These are phyloP conservation scores for Euthynnus affinis DNA, from an alignment of 2,797 vertebrate species.

Conservation along the genomic window DNA sequence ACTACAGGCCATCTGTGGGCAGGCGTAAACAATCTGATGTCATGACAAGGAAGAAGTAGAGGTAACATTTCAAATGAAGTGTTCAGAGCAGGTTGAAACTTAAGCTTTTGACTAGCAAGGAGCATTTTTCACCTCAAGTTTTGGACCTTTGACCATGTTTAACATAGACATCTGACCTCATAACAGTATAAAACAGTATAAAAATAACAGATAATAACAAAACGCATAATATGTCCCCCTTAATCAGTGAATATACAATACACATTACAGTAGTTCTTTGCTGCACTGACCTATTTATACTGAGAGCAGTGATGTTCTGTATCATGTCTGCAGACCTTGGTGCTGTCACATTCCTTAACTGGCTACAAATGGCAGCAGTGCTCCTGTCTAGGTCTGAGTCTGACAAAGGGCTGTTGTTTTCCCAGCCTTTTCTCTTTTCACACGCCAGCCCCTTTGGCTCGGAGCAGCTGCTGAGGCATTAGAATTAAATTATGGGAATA, in stretches of 20 bases:
- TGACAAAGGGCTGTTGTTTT: constrained; percentile 78
- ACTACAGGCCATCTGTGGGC: too few relatives aligned
- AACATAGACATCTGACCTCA: too few relatives aligned
- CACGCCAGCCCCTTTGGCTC: constrained; percentile 57
- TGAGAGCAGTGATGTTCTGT: constrained; percentile 31
- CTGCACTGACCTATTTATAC: constrained; percentile 13
- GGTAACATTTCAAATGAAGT: too few relatives aligned
- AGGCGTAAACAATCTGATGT: not conserved
- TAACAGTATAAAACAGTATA: too few relatives aligned
- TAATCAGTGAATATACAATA: not conserved
- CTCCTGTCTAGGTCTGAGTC: constrained; percentile 53
- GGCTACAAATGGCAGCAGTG: constrained; percentile 54
- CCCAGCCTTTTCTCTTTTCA: constrained; percentile 69
- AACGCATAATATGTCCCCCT: not conserved
- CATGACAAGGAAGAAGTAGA: not conserved
- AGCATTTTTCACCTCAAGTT: too few relatives aligned
- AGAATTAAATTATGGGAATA: constrained; percentile 76
- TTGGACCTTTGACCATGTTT: too few relatives aligned
- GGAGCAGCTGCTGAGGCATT: constrained; percentile 72
- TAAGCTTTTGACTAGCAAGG: too few relatives aligned
- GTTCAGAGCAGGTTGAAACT: too few relatives aligned
- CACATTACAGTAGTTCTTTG: not conserved
- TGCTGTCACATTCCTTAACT: constrained; percentile 60
- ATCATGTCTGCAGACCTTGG: constrained; percentile 44
- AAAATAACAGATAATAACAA: not conserved